phyloP scores from a whole-genome alignment of 64 coral and sea anemone genomes.

The Montipora sp. region DNA sequence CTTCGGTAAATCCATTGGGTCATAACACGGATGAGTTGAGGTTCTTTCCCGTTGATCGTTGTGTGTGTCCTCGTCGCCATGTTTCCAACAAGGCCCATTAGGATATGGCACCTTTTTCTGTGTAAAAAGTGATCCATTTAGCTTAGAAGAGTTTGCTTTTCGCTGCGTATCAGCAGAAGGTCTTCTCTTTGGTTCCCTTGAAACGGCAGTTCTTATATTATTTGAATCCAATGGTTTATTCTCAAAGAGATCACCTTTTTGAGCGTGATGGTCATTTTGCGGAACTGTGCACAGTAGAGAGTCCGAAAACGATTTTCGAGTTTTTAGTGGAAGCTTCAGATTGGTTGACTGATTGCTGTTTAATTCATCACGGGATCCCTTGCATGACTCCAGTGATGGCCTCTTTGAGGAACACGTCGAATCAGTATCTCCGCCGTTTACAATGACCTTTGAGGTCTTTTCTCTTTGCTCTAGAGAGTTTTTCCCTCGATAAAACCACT shows the following conservation, averaged over 20 bases:
- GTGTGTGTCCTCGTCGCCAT: slow-evolving; percentile 13
- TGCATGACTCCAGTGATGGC: background rate
- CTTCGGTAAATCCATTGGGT: slow-evolving; percentile 21
- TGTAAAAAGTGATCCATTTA: slow-evolving; percentile 27
- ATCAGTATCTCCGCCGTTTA: background rate
- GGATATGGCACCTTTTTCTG: background rate
- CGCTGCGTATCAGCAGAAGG: background rate
- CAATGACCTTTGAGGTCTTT: background rate
- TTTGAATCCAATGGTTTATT: background rate
- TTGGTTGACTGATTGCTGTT: background rate
- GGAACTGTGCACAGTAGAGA: slow-evolving; percentile 21
- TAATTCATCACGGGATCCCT: background rate
- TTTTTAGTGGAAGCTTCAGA: background rate
- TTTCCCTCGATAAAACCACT: background rate
- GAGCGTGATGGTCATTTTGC: background rate
- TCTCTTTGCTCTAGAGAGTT: background rate
- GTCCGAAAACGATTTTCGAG: slow-evolving; percentile 47
- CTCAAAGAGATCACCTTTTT: background rate
- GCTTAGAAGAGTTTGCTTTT: slow-evolving; percentile 2
- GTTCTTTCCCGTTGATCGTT: slow-evolving; percentile 24
- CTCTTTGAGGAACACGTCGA: background rate
- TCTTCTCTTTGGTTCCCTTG: background rate
- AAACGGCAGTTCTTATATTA: background rate
- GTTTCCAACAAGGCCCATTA: slow-evolving; percentile 28
- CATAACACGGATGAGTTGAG: slow-evolving; percentile 52